Percentiles rank a stretch among this genome's conserved stretches.
Evolutionary conservation across 2,113 vertebrate species (phyloP).

Genomic region (Ctenodactylus gundi): DNA sequence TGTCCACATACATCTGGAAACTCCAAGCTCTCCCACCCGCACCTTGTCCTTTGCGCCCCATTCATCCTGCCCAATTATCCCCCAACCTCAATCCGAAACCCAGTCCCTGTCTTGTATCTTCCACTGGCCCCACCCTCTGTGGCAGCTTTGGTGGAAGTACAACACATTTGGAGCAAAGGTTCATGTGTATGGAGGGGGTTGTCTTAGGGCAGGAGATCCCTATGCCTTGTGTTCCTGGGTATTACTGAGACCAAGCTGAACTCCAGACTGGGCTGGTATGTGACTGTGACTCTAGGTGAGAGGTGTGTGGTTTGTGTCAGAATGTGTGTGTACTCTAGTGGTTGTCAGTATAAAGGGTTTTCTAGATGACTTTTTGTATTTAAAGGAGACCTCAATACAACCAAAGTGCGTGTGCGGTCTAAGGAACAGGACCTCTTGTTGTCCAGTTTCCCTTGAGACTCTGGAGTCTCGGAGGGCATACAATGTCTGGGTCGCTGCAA

Average conservation of each 20-base stretch:
- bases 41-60: background rate
- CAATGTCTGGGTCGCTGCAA: background rate
- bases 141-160: conserved; percentile 50
- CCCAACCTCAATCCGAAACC: background rate
- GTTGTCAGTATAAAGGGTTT: background rate
- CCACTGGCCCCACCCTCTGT: conserved; percentile 57
- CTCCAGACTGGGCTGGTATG: background rate
- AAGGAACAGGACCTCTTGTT: background rate
- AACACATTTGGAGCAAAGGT: conserved; percentile 64
- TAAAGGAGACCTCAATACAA: background rate
- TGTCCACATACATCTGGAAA: background rate
- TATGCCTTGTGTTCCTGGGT: conserved; percentile 31
- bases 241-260: background rate
- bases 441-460: background rate
- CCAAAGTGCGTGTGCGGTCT: background rate
- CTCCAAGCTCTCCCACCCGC: background rate
- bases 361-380: background rate
- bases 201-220: background rate
- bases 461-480: background rate
- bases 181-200: background rate
- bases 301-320: background rate
- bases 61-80: background rate
- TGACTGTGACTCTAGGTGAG: background rate
- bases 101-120: background rate
- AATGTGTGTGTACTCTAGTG: background rate